Evolutionary conservation across 2,888 invertebrate species (phyloP), one percentile per base, ranked within the genome.

Genomic region (Leucania comma): DNA sequence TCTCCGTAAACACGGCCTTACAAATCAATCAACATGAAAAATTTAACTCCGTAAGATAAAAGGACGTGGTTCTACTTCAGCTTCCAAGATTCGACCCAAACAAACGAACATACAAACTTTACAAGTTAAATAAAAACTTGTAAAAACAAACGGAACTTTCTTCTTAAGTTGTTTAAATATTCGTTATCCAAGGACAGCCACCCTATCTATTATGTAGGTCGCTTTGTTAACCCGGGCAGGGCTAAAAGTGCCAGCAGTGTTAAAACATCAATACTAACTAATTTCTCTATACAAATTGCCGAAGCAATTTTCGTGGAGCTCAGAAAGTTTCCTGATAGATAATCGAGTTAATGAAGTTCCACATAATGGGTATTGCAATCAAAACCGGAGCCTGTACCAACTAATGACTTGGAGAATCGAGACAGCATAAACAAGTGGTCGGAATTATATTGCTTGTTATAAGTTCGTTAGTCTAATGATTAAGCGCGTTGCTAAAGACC

Each of bases 361-460:
- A 62, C 57, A 78, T 79, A 77, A 77, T 77, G 75, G 79, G 64
- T 65, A 65, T 69, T 65, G 74, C 77, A 79, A 79, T 77, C 77
- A 77, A 68, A 77, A 74, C 77, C 75, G 69, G 61, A 58, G 68
- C 35, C 69, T 65, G 56, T 35, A 29, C 63, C 62, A 62, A 65
- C 75, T 74, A 78, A 77, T 78, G 76, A 68, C 74, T 57, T 26
- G 14, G 61, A 78, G 68, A 68, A 74, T 64, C 56, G 63, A 53
- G 32, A 42, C 24, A 61, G 56, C 32, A 60, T 68, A 60, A 61
- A 78, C 59, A 78, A 76, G 51, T 63, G 67, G 50, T 50, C 6
- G 62, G 51, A 74, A 77, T 78, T 64, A 68, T 78, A 57, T 51
- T 42, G 68, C 72, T 72, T 66, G 58, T 72, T 72, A 78, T 66